Conservation (phyloP, 2,113 vertebrate species). For the Rhagologus leucostigma region DNA sequence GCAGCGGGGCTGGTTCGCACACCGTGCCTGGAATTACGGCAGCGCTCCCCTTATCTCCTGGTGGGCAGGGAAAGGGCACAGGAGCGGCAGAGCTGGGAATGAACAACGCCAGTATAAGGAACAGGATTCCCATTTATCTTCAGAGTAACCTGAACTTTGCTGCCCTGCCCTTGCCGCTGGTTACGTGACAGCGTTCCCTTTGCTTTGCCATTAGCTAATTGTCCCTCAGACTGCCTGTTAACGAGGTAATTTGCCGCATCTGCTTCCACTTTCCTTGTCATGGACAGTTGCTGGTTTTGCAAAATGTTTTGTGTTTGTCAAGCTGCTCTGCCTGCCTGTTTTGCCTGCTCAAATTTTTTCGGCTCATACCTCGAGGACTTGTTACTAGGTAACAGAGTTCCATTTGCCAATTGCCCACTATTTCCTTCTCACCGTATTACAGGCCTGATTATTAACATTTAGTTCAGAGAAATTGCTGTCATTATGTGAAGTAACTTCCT, state of each 20-base stretch:
- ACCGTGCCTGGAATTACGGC: not conserved
- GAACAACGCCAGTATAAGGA: accelerated
- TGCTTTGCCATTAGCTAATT: slow-evolving; percentile 65
- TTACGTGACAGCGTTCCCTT: slow-evolving; percentile 29
- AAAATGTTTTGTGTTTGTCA: slow-evolving; percentile 74
- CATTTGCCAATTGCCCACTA: slow-evolving; percentile 85
- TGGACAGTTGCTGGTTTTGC: slow-evolving; percentile 56
- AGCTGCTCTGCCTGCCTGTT: slow-evolving; percentile 70
- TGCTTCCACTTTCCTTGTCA: slow-evolving; percentile 77
- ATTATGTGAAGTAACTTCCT: slow-evolving; percentile 97
- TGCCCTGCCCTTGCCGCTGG: not conserved
- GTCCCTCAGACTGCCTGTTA: slow-evolving; percentile 45
- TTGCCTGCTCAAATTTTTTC: slow-evolving; percentile 51
- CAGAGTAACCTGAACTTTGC: not conserved
- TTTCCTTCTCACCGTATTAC: slow-evolving; percentile 86
- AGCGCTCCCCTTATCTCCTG: not conserved
- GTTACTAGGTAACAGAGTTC: slow-evolving; percentile 87
- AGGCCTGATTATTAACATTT: slow-evolving; percentile 92
- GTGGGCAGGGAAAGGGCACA: not conserved
- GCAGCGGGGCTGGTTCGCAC: not conserved
- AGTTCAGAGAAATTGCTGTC: slow-evolving; percentile 94
- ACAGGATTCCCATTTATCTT: not conserved
- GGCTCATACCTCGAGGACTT: slow-evolving; percentile 71
- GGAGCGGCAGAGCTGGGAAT: not conserved
- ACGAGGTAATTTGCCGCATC: slow-evolving; percentile 67